Evolutionary conservation across 2,888 invertebrate species (phyloP).

Genomic region (Eristalis pertinax): DNA sequence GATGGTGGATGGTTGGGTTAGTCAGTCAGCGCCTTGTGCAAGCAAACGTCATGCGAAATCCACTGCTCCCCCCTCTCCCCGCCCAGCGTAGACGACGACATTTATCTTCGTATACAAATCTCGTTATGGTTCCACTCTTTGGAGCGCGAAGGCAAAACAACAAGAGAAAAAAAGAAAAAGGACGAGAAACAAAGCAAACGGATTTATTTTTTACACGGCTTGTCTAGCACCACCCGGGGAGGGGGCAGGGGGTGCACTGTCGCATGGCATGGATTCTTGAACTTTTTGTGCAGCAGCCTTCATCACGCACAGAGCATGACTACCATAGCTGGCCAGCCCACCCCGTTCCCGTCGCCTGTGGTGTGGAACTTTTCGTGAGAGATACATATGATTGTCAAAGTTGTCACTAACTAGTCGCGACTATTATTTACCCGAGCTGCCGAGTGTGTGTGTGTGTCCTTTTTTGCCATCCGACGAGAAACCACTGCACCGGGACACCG

Average conservation of each 20-base stretch:
- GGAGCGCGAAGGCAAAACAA: conserved; percentile 15
- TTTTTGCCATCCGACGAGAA: conserved; percentile 10
- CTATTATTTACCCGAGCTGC: conserved; percentile 45
- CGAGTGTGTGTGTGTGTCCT: neutral
- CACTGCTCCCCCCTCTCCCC: neutral
- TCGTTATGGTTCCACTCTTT: conserved; percentile 55
- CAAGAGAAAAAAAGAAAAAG: conserved; percentile 19
- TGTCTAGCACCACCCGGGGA: conserved; percentile 1
- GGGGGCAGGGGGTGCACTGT: neutral
- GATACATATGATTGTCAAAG: conserved; percentile 62
- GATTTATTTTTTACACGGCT: conserved; percentile 61
- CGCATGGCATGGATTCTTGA: conserved; percentile 1
- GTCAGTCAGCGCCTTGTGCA: neutral
- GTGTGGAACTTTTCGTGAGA: conserved; percentile 34
- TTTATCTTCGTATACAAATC: conserved; percentile 65
- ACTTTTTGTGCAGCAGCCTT: conserved; percentile 30
- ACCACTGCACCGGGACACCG: neutral
- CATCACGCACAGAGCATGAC: conserved; percentile 24
- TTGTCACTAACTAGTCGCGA: conserved; percentile 65
- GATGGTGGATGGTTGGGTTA: neutral
- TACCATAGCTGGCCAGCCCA: neutral
- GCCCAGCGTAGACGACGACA: conserved; percentile 50
- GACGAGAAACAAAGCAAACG: conserved; percentile 39
- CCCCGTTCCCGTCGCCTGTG: neutral
- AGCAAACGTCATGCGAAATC: conserved; percentile 12